phyloP scores from a whole-genome alignment of 2,797 vertebrate genomes.

The Gymnothorax javanicus region DNA sequence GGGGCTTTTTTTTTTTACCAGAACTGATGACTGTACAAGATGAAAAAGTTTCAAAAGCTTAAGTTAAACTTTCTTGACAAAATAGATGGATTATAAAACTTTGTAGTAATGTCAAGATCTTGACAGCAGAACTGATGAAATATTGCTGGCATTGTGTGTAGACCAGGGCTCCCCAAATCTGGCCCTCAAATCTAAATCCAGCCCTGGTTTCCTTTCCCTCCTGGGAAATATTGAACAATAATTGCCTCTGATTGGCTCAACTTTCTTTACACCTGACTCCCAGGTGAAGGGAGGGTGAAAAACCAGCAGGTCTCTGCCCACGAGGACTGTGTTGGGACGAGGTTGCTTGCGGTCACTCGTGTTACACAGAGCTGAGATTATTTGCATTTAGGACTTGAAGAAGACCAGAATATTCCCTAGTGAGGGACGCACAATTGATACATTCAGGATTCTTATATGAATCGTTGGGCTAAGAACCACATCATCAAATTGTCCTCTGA shows the following conservation, averaged over 20 bases:
- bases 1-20: not conserved
- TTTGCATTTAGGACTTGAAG: not conserved
- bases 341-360: not conserved
- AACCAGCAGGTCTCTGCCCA: too few relatives aligned
- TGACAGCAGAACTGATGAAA: not conserved
- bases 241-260: too few relatives aligned
- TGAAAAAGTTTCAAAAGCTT: not conserved
- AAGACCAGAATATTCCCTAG: not conserved
- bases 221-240: too few relatives aligned
- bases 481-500: too few relatives aligned
- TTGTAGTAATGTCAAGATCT: not conserved
- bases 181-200: too few relatives aligned
- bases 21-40: not conserved
- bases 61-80: not conserved
- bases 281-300: too few relatives aligned
- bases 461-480: too few relatives aligned
- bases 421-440: not conserved
- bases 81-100: not conserved
- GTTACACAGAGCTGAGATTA: not conserved
- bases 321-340: not conserved
- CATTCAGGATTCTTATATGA: not conserved
- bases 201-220: too few relatives aligned
- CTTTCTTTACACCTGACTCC: too few relatives aligned
- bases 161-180: too few relatives aligned
- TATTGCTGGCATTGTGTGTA: not conserved